These are phyloP conservation scores for Aproaerema taeniolella DNA, from an alignment of 2,888 invertebrate genomes.

Conservation along the genomic window DNA sequence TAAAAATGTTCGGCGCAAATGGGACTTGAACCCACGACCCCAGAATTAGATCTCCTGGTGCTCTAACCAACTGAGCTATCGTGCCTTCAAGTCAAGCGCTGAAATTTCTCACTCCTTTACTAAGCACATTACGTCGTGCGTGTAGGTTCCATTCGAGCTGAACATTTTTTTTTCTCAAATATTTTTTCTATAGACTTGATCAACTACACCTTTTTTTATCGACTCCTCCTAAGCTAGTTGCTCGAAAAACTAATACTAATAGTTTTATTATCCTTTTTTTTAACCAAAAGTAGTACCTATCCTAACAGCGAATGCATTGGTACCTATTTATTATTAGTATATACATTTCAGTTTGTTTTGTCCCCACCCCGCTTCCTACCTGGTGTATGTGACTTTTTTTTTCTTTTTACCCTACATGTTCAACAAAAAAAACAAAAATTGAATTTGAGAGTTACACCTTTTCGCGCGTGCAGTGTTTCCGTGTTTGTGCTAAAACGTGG, in stretches of 20 bases:
- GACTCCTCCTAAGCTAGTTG: not conserved
- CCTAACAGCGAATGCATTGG: slow-evolving; percentile 66
- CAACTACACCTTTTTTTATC: no score
- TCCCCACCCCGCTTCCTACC: slow-evolving; percentile 40
- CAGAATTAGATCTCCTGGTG: no score
- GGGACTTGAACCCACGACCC: no score
- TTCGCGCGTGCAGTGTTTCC: slow-evolving; percentile 30
- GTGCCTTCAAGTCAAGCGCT: no score
- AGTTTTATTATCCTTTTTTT: slow-evolving; percentile 23
- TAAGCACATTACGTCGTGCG: no score
- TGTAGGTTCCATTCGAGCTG: no score
- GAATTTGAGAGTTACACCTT: slow-evolving; percentile 14
- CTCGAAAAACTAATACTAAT: not conserved
- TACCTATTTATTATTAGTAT: slow-evolving; percentile 57
- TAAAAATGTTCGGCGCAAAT: not conserved
- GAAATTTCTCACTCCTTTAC: no score
- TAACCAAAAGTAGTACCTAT: slow-evolving; percentile 37
- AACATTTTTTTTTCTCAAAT: not conserved
- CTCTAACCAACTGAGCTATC: no score
- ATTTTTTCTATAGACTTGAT: no score
- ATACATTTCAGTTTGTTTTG: slow-evolving; percentile 77
- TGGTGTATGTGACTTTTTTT: slow-evolving; percentile 46
- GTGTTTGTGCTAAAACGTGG: slow-evolving; percentile 64
- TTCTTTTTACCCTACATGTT: slow-evolving; percentile 11
- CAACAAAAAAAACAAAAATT: no score